phyloP scores from a whole-genome alignment of 2,113 vertebrate species.

The Zonotrichia leucophrys region DNA sequence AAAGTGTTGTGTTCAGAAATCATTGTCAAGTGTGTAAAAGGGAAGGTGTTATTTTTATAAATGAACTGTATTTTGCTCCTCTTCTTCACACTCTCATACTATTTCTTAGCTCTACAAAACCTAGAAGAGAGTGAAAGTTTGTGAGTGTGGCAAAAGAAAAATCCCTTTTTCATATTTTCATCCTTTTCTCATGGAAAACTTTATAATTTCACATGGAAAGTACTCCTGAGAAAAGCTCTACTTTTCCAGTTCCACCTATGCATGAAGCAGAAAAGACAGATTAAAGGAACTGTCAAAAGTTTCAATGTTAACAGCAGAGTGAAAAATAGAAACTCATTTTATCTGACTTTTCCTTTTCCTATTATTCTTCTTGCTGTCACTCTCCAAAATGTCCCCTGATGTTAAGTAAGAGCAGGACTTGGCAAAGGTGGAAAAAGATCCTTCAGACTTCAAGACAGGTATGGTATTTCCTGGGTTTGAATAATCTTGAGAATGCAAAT shows the following conservation, averaged over 20 bases:
- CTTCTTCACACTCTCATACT: not conserved
- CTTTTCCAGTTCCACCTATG: not conserved
- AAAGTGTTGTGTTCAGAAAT: not conserved
- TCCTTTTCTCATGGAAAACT: not conserved
- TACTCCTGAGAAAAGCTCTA: not conserved
- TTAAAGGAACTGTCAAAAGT: conserved; percentile 34
- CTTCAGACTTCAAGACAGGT: not conserved
- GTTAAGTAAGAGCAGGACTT: not conserved
- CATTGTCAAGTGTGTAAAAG: not conserved
- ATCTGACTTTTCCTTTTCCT: not conserved
- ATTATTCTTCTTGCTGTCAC: not conserved
- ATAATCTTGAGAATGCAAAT: not conserved
- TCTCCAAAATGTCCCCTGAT: not conserved
- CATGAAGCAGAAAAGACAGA: not conserved
- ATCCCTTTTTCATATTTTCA: not conserved
- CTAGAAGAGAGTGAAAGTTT: not conserved
- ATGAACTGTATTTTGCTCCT: not conserved
- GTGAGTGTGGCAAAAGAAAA: not conserved
- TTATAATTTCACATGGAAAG: not conserved
- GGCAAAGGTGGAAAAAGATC: not conserved
- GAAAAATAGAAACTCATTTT: conserved; percentile 20
- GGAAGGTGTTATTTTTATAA: not conserved
- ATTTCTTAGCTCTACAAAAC: not conserved
- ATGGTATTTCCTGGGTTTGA: not conserved
- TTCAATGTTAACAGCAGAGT: not conserved